Evolutionary conservation across 2,888 invertebrate species (phyloP), one percentile per base, ranked within the genome.

Genomic region (Drosophila vallismaia): DNA sequence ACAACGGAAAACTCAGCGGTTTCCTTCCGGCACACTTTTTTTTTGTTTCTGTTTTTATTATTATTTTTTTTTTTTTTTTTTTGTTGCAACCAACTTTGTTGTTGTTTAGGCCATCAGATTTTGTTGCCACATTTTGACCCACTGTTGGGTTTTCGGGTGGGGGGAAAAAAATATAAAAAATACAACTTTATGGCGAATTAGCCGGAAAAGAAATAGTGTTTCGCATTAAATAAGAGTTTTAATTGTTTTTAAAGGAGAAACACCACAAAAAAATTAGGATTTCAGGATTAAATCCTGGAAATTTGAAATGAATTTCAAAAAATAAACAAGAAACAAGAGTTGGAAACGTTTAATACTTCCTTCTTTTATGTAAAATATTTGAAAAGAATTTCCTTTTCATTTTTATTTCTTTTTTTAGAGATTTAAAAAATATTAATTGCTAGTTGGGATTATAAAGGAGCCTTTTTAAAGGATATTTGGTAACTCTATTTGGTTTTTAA

Each of bases 21-120:
- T 86, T 82, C 86, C 82, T 86, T 82, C 86, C 86, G 82, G 86
- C 77, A 69, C 68, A 82, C 67, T 85, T 81, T 69, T 29, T 51
- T 45, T 55, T 48, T 46, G 42, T 66, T 64, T 52, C 45, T 45
- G 51, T 51, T 63, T 63, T 51, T 49, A 14, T 14, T 19, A 19
- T 19, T 19, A 19, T 19, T 19, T 19, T 45, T 51, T 50, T 45
- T 50, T 40, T 19, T 19, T 19, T 45, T 51, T 50, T 45, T 50
- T 40, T 64, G 33, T 14, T 64, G 33, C 40, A 19, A 4, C 38
- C 52, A 36, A 66, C 14, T n/a, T 26, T 51, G 26, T 48, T 51
- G 26, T 48, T 33, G 44, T 38, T 40, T 52, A 19, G 38, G 57
- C 28, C 48, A 48, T 48, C 48, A 48, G 48, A 48, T 49, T 49